These are phyloP conservation scores for Ips typographus DNA, from an alignment of 1,140 invertebrate species.

Conservation along the genomic window DNA sequence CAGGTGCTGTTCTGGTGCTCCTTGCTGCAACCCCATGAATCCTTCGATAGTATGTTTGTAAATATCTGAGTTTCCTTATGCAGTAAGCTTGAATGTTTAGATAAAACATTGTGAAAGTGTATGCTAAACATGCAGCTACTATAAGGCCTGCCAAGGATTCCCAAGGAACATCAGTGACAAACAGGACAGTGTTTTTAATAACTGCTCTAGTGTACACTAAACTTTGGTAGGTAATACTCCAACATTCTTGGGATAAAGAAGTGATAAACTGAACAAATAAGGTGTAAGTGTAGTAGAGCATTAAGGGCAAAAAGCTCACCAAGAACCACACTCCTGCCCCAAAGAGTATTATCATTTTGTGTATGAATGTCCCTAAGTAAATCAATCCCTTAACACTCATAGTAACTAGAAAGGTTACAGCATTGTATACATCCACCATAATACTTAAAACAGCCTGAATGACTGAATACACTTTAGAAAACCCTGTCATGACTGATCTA, in stretches of 20 bases:
- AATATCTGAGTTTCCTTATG: not conserved
- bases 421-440: not conserved
- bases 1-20: not conserved
- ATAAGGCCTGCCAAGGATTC: constrained; percentile 38
- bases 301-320: constrained; percentile 34
- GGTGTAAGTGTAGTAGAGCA: constrained; percentile 16
- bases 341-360: constrained; percentile 35
- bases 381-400: too few species aligned
- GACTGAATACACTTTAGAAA: not conserved
- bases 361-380: constrained; percentile 22
- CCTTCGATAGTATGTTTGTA: constrained; percentile 14
- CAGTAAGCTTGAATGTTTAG: not conserved
- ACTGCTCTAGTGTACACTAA: not conserved
- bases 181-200: constrained; percentile 11
- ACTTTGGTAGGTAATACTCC: constrained; percentile 7
- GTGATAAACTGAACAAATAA: constrained; percentile 15
- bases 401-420: too few species aligned
- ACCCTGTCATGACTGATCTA: not conserved
- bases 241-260: constrained; percentile 10
- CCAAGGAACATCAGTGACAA: constrained; percentile 39
- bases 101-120: too few species aligned
- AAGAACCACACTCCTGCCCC: constrained; percentile 41
- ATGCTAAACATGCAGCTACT: constrained; percentile 21
- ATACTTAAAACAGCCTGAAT: constrained; percentile 2
- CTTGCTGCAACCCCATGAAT: not conserved